Evolutionary conservation across 2,888 invertebrate genomes (phyloP).

Genomic region (Drosophila fulvimacula): DNA sequence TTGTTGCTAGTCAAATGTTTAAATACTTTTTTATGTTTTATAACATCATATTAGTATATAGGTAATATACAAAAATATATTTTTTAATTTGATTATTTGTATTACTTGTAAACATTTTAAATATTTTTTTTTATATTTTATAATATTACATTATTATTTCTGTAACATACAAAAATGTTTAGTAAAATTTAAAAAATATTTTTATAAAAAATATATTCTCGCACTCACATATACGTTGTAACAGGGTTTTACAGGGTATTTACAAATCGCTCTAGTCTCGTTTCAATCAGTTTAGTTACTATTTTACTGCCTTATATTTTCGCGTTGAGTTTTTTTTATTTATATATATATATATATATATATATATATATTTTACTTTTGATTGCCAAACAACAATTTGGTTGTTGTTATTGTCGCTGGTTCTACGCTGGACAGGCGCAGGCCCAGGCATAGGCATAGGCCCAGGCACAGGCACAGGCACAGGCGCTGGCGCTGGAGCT

Average conservation of each 20-base stretch:
- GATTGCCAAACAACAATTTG: constrained; percentile 77
- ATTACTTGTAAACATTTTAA: no score
- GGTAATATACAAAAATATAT: neutral
- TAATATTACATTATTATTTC: neutral
- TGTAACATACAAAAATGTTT: no score
- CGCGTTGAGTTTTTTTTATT: constrained; percentile 18
- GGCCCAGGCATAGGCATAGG: constrained; percentile 47
- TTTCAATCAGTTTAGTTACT: constrained; percentile 18
- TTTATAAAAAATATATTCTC: no score
- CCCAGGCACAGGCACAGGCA: constrained; percentile 27
- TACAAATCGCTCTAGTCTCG: neutral
- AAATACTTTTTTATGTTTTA: no score
- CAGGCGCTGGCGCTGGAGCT: constrained; percentile 9
- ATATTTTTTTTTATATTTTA: neutral
- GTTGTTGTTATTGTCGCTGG: constrained; percentile 45
- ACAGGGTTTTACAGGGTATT: constrained; percentile 17
- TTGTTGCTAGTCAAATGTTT: no score
- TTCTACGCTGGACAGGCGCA: constrained; percentile 64
- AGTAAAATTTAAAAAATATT: no score
- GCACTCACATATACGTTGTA: no score
- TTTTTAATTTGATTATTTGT: no score
- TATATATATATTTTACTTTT: constrained; percentile 45
- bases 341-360: neutral
- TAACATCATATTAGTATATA: neutral
- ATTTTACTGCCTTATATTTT: constrained; percentile 27